Percentiles rank a stretch among this genome's conserved stretches.
phyloP scores from a whole-genome alignment of 2,888 invertebrate genomes.

The Luperina testacea region DNA sequence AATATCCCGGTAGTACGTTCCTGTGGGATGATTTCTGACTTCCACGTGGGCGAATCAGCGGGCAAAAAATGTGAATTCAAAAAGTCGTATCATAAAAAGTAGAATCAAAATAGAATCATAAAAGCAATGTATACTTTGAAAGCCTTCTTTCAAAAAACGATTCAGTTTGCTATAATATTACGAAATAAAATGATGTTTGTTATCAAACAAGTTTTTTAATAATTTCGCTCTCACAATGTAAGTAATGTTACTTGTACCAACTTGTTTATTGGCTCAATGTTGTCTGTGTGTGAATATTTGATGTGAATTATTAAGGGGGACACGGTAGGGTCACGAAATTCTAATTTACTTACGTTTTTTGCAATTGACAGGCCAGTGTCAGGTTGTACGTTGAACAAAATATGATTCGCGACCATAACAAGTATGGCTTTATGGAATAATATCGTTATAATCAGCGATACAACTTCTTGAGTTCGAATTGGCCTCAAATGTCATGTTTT shows the following conservation, averaged over 20 bases:
- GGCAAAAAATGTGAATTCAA: background rate
- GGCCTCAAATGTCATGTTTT: too few relatives aligned
- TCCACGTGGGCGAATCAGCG: too few relatives aligned
- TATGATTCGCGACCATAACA: too few relatives aligned
- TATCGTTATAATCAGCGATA: too few relatives aligned
- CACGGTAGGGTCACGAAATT: too few relatives aligned
- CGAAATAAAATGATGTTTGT: slow-evolving; percentile 16
- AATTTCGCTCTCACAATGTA: slow-evolving; percentile 6
- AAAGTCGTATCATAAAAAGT: background rate
- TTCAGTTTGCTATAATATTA: slow-evolving; percentile 27
- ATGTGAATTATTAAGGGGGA: background rate
- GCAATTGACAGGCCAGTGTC: too few relatives aligned
- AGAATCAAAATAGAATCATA: background rate
- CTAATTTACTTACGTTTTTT: too few relatives aligned
- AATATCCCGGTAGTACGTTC: background rate
- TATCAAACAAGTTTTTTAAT: slow-evolving; percentile 40
- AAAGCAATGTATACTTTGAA: slow-evolving; percentile 13
- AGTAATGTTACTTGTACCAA: slow-evolving; percentile 10
- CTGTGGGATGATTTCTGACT: background rate
- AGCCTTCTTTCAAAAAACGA: background rate
- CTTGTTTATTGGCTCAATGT: slow-evolving; percentile 3
- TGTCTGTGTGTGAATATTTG: slow-evolving; percentile 7
- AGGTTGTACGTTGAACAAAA: too few relatives aligned
- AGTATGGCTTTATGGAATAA: too few relatives aligned
- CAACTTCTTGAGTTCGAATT: too few relatives aligned